Conservation (phyloP, 2,888 invertebrate species). For the Lampropteryx suffumata region DNA sequence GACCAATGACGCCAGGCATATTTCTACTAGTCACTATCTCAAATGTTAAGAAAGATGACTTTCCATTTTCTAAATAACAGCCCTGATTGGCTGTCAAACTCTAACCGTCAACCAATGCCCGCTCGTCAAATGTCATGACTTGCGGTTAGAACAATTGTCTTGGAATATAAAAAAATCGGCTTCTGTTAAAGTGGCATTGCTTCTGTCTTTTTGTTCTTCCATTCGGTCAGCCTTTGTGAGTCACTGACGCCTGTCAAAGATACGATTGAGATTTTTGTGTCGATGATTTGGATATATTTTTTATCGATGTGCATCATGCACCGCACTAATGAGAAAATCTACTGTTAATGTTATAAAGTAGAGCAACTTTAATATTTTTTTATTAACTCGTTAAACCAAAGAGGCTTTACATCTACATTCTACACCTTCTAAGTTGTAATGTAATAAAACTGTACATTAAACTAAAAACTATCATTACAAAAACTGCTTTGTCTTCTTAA, state of each 20-base stretch:
- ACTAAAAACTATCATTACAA: too few relatives aligned
- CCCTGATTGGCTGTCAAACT: slow-evolving; percentile 80
- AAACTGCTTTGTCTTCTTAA: too few relatives aligned
- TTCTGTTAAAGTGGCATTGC: slow-evolving; percentile 78
- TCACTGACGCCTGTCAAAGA: slow-evolving; percentile 30
- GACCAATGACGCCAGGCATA: slow-evolving; percentile 46
- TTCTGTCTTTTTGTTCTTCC: slow-evolving; percentile 44
- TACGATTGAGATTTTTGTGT: slow-evolving; percentile 22
- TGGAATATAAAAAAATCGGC: slow-evolving; percentile 61
- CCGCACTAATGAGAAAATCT: slow-evolving; percentile 17
- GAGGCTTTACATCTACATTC: too few relatives aligned
- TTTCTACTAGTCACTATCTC: slow-evolving; percentile 60
- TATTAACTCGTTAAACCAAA: too few relatives aligned
- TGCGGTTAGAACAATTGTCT: slow-evolving; percentile 62
- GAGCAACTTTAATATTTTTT: neutral
- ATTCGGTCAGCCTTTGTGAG: slow-evolving; percentile 28
- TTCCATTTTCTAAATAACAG: slow-evolving; percentile 68
- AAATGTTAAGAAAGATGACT: slow-evolving; percentile 79
- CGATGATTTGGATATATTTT: slow-evolving; percentile 20
- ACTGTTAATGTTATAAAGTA: neutral
- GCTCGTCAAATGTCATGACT: slow-evolving; percentile 80
- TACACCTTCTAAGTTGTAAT: too few relatives aligned
- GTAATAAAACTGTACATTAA: too few relatives aligned
- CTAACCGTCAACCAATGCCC: slow-evolving; percentile 70
- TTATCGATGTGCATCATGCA: slow-evolving; percentile 18